Base-by-base conservation (phyloP, 2,113 vertebrate genomes). In the Trematomus loennbergii region DNA sequence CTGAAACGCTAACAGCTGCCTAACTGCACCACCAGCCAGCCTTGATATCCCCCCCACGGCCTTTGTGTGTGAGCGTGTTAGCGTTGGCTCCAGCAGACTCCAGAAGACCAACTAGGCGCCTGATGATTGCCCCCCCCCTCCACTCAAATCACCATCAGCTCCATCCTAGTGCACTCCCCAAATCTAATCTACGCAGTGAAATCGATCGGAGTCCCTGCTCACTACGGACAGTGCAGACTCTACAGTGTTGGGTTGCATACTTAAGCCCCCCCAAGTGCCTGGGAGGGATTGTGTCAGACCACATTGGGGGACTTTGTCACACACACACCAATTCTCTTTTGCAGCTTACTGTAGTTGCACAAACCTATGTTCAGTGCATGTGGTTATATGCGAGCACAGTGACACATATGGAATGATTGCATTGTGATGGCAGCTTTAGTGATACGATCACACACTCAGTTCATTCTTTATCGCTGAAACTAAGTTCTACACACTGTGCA, bases 1-100 rank as follows among this genome's bases (percentile, higher is more conserved):
- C 89, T 91, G 87, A 94, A 94, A 94, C 48, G 77, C 86, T 94
- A 93, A 93, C 93, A 94, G 93, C 93, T 93, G 94, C 89, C 83
- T 88, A 81, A 86, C 80, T 90, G 85, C 83, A 65, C 85, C 88
- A 87, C 83, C 46, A 81, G 82, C 81, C 87, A 71, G 76, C 52
- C 71, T 71, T 49, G 33, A 88, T 85, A 82, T 45, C 16, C 75
- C 75, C 75, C 72, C 55, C 61, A 75, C 45, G 17, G 52, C 48
- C 48, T 82, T 29, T 75, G 60, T 81, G 58, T 65, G 62, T 48
- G 22, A 12, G 59, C 12, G 60, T 45, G 61, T 75, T 64, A 79
- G 72, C 82, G 49, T 72, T 70, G 54, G 78, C 79, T 59, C 48
- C 63, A 63, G 70, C 81, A 81, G 79, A 78, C 84, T 78, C 75